Percentiles rank a stretch among this genome's conserved stretches.
Evolutionary conservation across 2,113 vertebrate genomes (phyloP).

Genomic region (Danio rerio): DNA sequence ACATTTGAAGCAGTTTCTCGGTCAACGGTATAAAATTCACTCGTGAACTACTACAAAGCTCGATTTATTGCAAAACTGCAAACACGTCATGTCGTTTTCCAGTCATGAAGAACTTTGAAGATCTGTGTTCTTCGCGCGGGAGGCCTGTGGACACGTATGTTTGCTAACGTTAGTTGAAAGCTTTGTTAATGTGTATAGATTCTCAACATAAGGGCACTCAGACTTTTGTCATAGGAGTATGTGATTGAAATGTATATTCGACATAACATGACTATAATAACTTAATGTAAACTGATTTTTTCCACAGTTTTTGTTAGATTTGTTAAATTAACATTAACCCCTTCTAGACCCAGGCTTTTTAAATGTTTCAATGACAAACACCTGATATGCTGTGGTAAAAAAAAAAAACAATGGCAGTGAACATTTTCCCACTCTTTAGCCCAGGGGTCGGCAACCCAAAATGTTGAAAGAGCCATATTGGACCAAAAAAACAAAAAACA

Average conservation of each 20-base stretch:
- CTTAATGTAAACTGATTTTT: too few species aligned
- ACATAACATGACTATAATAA: neutral
- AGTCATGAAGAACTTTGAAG: neutral
- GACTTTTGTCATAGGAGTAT: neutral
- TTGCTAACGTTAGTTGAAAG: too few species aligned
- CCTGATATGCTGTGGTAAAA: neutral
- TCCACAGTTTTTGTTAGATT: neutral
- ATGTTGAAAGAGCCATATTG: too few species aligned
- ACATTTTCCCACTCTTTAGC: neutral
- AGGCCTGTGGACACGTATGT: too few species aligned
- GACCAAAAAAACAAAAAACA: too few species aligned
- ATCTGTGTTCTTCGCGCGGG: too few species aligned
- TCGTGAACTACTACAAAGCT: neutral
- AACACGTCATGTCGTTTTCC: neutral
- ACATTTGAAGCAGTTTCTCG: neutral
- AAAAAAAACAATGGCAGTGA: neutral
- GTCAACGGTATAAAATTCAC: neutral
- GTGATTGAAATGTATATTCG: neutral
- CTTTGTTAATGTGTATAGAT: too few species aligned
- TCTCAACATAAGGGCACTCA: neutral
- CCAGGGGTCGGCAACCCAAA: too few species aligned
- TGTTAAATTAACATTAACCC: neutral
- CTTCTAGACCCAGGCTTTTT: neutral
- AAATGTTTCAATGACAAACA: neutral
- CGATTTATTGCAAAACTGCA: neutral